Evolutionary conservation across 1,140 invertebrate genomes (phyloP), one percentile per base, ranked within the genome.

Genomic region (Hypsibius dujardini): DNA sequence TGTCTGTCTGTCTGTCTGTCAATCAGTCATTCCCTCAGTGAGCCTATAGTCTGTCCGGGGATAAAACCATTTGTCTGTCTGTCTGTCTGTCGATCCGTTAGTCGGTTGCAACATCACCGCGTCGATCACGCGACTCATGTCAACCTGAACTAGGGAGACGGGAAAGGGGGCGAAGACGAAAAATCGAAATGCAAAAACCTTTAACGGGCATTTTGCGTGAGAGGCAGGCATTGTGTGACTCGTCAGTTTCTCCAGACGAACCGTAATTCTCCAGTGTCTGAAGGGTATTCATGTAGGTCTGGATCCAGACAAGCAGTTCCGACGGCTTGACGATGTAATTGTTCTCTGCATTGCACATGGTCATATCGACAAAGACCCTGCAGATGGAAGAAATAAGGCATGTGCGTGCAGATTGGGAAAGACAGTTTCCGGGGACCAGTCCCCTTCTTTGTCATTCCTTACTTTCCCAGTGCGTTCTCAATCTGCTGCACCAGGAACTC

Each of bases 261-360:
- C 85, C 84, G 82, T 97, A 96, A 81, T 97, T 97, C 80, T 99
- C 96, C n/a, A 98, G 90, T 45, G 90, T 94, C 80, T 98, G 95
- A 28, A 99, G 80, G 2, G 98, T 95, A 82, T 91, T 95, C 93
- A 99, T 97, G 75, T 98, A 96, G 15, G 95, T 90, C 73, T 89
- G 83, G 1, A 99, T 92, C 78, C 91, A 94, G 1, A 89, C 87
- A 45, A 98, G 82, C 45, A 99, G 80, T 79, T 99, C 95, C 0
- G 92, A 95, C 7, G 95, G 95, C 82, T 98, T 97, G n/a, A 93
- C 93, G 72, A 98, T 97, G 82, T 95, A 93, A 82, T 87, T 90
- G 0, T 91, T 94, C 73, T 96, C 92, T 70, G 88, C 84, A 81
- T 94, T 95, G 76, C 89, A 95, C 92, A 96, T 96, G 75, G 95